A percentile compares a stretch with the other conserved stretches of the same genome.
These are phyloP conservation scores for Sminthopsis crassicaudata DNA, from an alignment of 2,113 vertebrate genomes.

Conservation along the genomic window DNA sequence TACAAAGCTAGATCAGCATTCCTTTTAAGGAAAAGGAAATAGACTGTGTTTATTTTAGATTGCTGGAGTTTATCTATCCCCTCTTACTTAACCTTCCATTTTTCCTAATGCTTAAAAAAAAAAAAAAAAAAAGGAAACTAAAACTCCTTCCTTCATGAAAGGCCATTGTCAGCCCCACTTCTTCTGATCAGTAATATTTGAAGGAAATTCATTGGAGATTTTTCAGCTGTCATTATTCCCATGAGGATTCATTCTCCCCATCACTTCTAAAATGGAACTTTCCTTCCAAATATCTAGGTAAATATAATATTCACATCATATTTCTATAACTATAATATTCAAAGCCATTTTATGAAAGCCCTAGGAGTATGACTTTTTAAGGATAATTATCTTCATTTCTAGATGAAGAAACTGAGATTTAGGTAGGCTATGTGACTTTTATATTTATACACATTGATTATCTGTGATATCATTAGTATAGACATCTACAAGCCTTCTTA, in stretches of 20 bases:
- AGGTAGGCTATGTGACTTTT: too few species aligned
- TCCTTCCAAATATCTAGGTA: not conserved
- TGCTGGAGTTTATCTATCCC: constrained; percentile 14
- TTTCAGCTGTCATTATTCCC: not conserved
- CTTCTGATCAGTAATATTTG: not conserved
- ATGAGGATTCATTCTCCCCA: not conserved
- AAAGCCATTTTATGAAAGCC: not conserved
- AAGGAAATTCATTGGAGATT: not conserved
- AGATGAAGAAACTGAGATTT: too few species aligned
- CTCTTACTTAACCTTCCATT: not conserved
- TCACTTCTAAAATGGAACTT: not conserved
- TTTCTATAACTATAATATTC: not conserved
- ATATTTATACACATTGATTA: too few species aligned
- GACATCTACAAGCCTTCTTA: too few species aligned
- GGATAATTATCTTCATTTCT: too few species aligned
- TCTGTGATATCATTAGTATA: too few species aligned
- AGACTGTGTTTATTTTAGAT: constrained; percentile 22
- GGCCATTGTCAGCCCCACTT: not conserved
- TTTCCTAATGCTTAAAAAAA: constrained; percentile 9
- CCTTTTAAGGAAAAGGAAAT: constrained; percentile 73
- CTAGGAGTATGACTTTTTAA: too few species aligned
- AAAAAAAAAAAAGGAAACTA: not conserved
- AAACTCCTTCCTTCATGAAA: not conserved
- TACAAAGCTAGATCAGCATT: constrained; percentile 67
- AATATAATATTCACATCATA: not conserved